Evolutionary conservation across 2,888 invertebrate species (phyloP), one percentile per base, ranked within the genome.

Genomic region (Cybosia mesomella): DNA sequence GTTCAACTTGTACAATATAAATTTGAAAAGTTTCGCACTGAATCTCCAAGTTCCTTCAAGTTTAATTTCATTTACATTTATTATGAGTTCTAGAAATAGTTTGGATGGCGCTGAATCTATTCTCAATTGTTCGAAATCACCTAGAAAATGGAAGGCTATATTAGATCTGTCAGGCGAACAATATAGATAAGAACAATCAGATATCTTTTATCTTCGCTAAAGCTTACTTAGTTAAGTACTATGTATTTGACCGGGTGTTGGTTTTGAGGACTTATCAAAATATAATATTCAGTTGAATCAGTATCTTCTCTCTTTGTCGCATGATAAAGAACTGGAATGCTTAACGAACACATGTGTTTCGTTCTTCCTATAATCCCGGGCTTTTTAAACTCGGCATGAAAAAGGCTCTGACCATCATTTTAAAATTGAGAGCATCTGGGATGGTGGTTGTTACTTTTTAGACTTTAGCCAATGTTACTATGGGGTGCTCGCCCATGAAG

Each of bases 11-110:
- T 70, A 80, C 78, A 82, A 81, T 83, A 84, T 81, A 85, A 85
- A 86, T 86, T 85, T 81, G 78, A 83, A 87, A 87, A 87, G 83
- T 88, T 88, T 70, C 62, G 65, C 67, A 72, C 71, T 74, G 76
- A 74, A 77, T 77, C 70, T 82, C 71, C 59, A 69, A 82, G 77
- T 78, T 79, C 73, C 22, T 81, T 73, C 60, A 57, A 70, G 69
- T 83, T 83, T 82, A 83, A 85, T 85, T 85, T 82, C 71, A 83
- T 83, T 75, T 82, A 72, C 76, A 83, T 83, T 81, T 82, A 78
- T 83, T 80, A 82, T 77, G 70, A 73, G 63, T 70, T 34, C 57
- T 32, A 24, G 15, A 36, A 68, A 68, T 39, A 28, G 66, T 28
- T 67, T 22, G 32, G 10, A 54, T 18, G 21, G 39, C 57, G 1